Base-by-base conservation (phyloP, 1,140 invertebrate species). In the Pomacea maculata region DNA sequence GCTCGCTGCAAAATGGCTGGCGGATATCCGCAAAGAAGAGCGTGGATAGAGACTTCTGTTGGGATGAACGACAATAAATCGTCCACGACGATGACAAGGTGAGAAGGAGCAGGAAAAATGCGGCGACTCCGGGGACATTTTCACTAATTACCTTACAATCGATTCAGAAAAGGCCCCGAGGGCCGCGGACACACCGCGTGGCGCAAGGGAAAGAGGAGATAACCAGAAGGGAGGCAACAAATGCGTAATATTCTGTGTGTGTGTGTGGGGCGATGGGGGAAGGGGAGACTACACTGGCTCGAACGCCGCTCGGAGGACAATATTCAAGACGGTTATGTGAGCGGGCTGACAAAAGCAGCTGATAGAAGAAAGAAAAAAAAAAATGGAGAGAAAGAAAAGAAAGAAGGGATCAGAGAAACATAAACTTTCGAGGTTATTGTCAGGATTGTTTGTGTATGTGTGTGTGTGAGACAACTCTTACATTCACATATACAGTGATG, bases 401-500 rank as follows among this genome's bases (percentile, higher is more conserved):
- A 10, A 72, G 9, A 10, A 21, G 61, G 61, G 61, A 21, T 25
- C 79, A 80, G 34, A 45, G 34, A 45, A 45, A 1, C 34, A 45
- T 6, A 1, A 45, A 45, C 34, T 45, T 45, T 45, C 34, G 1
- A 45, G 34, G 34, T 45, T 45, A 45, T 6, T 2, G 68, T 7
- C 34, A 2, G 2, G 5, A 45, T 45, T 45, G 5, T 71, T n/a
- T 71, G 68, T 71, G 68, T 71, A 0, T 71, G 68, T 71, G 68
- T 71, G 68, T 71, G n/a, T 71, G 68, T 71, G 68, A 8, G 68
- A 29, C 34, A 45, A 45, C 54, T 67, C 76, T 21, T 71, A 79
- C 78, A 72, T 70, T 72, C 78, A 79, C 75, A 77, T 70, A 79
- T 70, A 25, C 25, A 25, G 25, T 25, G 0, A 25, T 25, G 25